These are phyloP conservation scores for Argyresthia albistria DNA, from an alignment of 2,888 invertebrate species.

Conservation along the genomic window DNA sequence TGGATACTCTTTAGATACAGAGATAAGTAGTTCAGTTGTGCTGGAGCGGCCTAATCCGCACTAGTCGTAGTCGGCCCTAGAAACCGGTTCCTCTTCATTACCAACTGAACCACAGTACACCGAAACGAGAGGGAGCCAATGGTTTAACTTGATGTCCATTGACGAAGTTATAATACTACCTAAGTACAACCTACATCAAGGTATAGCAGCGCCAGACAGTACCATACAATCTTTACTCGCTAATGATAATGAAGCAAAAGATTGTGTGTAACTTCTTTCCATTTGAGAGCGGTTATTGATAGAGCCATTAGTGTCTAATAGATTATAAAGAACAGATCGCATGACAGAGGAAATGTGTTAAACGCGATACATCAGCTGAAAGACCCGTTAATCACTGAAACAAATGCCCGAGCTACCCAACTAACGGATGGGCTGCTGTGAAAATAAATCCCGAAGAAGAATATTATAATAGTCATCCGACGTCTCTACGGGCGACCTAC, in stretches of 20 bases:
- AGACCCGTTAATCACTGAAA: conserved; percentile 1
- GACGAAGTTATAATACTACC: too few relatives aligned
- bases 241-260: background rate
- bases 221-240: background rate
- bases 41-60: too few relatives aligned
- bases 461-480: conserved; percentile 15
- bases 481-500: conserved; percentile 24
- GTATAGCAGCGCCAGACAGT: background rate
- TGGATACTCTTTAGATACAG: too few relatives aligned
- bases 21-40: too few relatives aligned
- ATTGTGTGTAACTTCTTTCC: background rate
- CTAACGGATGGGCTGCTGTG: conserved; percentile 26
- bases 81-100: conserved; percentile 34
- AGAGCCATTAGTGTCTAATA: too few relatives aligned
- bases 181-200: too few relatives aligned
- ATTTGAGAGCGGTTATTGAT: too few relatives aligned
- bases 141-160: too few relatives aligned
- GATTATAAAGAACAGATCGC: too few relatives aligned
- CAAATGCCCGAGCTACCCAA: background rate
- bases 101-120: conserved; percentile 17
- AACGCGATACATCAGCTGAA: too few relatives aligned
- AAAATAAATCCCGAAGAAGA: conserved; percentile 19
- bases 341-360: too few relatives aligned
- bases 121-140: too few relatives aligned
- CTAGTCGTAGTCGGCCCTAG: conserved; percentile 3